Evolutionary conservation across 1,140 invertebrate species (phyloP).

Genomic region (Magallana gigas): DNA sequence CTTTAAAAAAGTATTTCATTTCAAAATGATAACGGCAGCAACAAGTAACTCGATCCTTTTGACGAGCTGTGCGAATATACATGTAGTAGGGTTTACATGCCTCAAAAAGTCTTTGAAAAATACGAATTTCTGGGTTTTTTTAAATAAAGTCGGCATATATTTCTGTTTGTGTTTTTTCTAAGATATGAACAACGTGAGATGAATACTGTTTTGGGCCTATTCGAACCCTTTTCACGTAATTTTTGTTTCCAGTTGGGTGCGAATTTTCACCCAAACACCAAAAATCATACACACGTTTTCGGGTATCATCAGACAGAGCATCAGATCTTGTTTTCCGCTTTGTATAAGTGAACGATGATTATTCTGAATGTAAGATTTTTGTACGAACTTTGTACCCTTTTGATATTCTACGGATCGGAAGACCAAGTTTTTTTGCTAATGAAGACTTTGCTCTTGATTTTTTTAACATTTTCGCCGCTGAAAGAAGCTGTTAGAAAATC

Average conservation of each 20-base stretch:
- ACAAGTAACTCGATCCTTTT: neutral
- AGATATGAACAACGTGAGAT: slow-evolving; percentile 1
- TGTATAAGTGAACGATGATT: slow-evolving; percentile 5
- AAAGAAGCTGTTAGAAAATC: slow-evolving; percentile 30
- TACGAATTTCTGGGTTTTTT: slow-evolving; percentile 11
- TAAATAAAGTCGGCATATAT: slow-evolving; percentile 16
- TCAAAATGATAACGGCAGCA: too few relatives aligned
- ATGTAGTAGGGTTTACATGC: slow-evolving; percentile 28
- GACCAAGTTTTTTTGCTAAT: slow-evolving; percentile 25
- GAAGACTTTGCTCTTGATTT: neutral
- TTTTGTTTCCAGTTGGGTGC: neutral
- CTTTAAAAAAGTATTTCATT: too few relatives aligned
- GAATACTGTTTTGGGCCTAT: slow-evolving; percentile 23
- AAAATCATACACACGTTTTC: slow-evolving; percentile 25
- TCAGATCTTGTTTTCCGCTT: slow-evolving; percentile 32
- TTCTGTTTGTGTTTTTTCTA: slow-evolving; percentile 44
- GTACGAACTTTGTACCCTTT: neutral
- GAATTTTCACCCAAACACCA: neutral
- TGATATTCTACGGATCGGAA: slow-evolving; percentile 26
- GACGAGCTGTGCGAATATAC: neutral
- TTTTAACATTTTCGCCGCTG: slow-evolving; percentile 6
- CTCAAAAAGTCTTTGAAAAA: slow-evolving; percentile 34
- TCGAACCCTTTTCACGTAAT: neutral
- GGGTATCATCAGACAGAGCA: slow-evolving; percentile 5
- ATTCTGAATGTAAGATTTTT: slow-evolving; percentile 16